A percentile compares a stretch with the other conserved stretches of the same genome.
Conservation (phyloP, 2,113 vertebrate species). For the Sapayoa aenigma region DNA sequence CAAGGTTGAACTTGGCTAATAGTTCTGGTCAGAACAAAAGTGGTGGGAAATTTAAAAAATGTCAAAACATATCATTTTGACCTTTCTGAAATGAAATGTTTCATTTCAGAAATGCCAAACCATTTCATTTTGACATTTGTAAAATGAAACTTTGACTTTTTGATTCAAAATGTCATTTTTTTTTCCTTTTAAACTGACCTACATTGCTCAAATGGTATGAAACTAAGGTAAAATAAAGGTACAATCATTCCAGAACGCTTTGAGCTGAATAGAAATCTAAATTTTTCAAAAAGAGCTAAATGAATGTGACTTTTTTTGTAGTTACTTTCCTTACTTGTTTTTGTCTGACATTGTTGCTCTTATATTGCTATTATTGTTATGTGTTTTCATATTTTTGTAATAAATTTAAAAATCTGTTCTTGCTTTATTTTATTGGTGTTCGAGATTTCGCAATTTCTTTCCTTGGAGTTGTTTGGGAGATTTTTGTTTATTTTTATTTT, state of each 20-base stretch:
- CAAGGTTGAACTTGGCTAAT: constrained; percentile 53
- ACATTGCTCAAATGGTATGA: background rate
- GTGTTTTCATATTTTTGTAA: background rate
- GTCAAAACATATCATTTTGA: constrained; percentile 60
- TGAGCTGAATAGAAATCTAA: background rate
- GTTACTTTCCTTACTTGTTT: background rate
- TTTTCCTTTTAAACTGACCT: constrained; percentile 23
- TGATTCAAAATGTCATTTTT: constrained; percentile 46
- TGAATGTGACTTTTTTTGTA: background rate
- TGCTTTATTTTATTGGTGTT: background rate
- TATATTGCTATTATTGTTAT: background rate
- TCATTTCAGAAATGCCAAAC: constrained; percentile 57
- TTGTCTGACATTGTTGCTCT: background rate
- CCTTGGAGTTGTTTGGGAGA: background rate
- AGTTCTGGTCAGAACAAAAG: constrained; percentile 22
- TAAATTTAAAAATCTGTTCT: background rate
- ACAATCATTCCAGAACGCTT: background rate
- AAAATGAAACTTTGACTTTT: constrained; percentile 57
- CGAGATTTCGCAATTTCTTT: background rate
- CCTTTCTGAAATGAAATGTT: constrained; percentile 58
- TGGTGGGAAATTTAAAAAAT: background rate
- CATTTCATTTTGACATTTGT: constrained; percentile 60
- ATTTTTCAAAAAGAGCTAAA: background rate
- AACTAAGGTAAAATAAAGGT: background rate
- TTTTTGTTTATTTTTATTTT: background rate